Percentiles rank a stretch among this genome's conserved stretches.
Evolutionary conservation across 2,113 vertebrate genomes (phyloP).

Genomic region (Myiozetetes cayanensis): DNA sequence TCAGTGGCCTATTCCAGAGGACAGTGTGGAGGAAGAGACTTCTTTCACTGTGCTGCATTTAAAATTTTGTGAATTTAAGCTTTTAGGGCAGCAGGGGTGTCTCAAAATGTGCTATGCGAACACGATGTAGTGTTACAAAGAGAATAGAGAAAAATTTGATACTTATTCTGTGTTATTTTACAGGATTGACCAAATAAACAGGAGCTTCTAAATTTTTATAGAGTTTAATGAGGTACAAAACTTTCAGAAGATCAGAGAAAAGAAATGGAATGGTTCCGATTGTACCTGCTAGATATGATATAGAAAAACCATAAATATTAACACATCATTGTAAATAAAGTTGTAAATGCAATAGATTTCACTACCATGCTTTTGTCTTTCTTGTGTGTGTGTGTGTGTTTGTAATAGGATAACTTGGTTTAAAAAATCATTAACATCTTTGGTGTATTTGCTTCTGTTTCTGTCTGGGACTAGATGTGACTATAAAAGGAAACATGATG

Average conservation of each 20-base stretch:
- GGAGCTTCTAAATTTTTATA: neutral
- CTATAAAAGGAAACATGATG: neutral
- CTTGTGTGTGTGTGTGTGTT: neutral
- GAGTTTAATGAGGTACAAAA: neutral
- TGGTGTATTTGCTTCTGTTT: neutral
- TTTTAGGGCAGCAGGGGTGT: neutral
- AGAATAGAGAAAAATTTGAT: neutral
- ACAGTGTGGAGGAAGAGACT: neutral
- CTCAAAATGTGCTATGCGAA: neutral
- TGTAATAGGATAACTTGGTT: neutral
- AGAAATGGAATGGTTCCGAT: neutral
- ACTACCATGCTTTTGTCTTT: neutral
- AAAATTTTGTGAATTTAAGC: neutral
- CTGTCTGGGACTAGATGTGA: neutral
- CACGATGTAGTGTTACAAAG: neutral
- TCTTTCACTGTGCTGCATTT: neutral
- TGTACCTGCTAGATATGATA: neutral
- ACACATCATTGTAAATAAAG: neutral
- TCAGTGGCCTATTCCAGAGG: neutral
- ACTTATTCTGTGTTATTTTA: neutral
- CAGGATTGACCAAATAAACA: neutral
- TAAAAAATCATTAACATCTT: neutral
- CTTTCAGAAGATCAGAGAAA: neutral
- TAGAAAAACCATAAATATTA: neutral
- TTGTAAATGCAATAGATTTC: neutral